These are phyloP conservation scores for Poeciliopsis prolifica DNA, from an alignment of 2,113 vertebrate genomes.

Conservation along the genomic window DNA sequence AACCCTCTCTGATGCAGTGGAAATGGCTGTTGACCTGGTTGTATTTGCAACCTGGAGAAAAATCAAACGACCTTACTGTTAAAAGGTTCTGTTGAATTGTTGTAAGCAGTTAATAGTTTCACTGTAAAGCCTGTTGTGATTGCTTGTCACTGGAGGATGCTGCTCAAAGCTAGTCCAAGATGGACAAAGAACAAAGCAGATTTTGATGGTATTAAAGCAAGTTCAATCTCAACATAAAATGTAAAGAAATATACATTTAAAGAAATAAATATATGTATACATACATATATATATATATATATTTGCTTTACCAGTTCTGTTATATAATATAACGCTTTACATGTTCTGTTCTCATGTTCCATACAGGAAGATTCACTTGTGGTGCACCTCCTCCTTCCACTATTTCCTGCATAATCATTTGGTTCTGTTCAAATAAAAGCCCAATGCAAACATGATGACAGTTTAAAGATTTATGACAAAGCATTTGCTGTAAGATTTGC, in stretches of 20 bases:
- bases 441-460: background rate
- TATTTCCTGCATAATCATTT: background rate
- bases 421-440: background rate
- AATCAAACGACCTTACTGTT: slow-evolving; percentile 18
- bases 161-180: background rate
- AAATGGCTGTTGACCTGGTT: slow-evolving; percentile 99
- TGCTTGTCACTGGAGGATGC: background rate
- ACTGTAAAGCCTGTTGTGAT: background rate
- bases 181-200: background rate
- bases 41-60: slow-evolving; percentile 92
- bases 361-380: background rate
- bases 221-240: background rate
- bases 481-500: background rate
- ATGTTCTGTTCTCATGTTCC: background rate
- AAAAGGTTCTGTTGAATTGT: background rate
- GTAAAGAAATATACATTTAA: background rate
- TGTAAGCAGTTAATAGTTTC: background rate
- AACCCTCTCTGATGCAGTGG: slow-evolving; percentile 97
- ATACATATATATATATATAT: too few species aligned
- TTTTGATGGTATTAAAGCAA: background rate
- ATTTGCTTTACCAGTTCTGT: background rate
- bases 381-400: background rate
- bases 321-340: background rate
- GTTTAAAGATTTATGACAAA: background rate
- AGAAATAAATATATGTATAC: background rate